Base-by-base conservation (phyloP, 2,888 invertebrate species). In the Nemotelus nigrinus region DNA sequence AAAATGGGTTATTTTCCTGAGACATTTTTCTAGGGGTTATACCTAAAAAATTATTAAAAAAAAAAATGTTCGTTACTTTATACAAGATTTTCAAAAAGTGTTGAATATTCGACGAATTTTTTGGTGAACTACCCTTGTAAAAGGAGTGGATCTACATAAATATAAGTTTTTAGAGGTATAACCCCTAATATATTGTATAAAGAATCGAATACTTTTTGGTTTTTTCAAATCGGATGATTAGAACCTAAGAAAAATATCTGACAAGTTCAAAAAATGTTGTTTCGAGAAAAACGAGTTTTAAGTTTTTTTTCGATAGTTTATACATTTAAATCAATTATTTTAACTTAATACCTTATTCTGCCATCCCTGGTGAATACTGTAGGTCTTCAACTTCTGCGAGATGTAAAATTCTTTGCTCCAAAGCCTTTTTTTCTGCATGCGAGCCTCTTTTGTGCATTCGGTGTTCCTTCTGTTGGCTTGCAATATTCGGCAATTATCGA, bases 311-410 rank as follows among this genome's bases (percentile, higher is more conserved):
- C 7, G 58, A n/a, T 58, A 58, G 2, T 58, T 58, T n/a, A 58
- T 58, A 58, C 58, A 58, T 10, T 58, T 58, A 58, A 58, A n/a
- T 58, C 25, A 10, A 6, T 58, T n/a, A 58, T 58, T 58, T 58
- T 25, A 25, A 58, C 58, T 58, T 25, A 58, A 58, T 58, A 58
- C 25, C 58, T 58, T n/a, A 58, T 58, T 58, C 58, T 58, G 58
- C 58, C 58, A 58, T 58, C 5, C 58, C 58, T 58, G 58, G 58
- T 58, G 58, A 58, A 58, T 58, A 58, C 25, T 58, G 58, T 58
- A 10, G 58, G 10, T 58, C 58, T n/a, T 58, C 58, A 58, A 58
- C 58, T 58, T 7, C 58, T 58, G 58, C 58, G 25, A 58, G 4
- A 10, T 58, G 58, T 58, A 58, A 5, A 58, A n/a, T n/a, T n/a